Percentiles rank a stretch among this genome's conserved stretches.
Evolutionary conservation across 2,113 vertebrate genomes (phyloP).

Genomic region (Pachypanchax playfairii): DNA sequence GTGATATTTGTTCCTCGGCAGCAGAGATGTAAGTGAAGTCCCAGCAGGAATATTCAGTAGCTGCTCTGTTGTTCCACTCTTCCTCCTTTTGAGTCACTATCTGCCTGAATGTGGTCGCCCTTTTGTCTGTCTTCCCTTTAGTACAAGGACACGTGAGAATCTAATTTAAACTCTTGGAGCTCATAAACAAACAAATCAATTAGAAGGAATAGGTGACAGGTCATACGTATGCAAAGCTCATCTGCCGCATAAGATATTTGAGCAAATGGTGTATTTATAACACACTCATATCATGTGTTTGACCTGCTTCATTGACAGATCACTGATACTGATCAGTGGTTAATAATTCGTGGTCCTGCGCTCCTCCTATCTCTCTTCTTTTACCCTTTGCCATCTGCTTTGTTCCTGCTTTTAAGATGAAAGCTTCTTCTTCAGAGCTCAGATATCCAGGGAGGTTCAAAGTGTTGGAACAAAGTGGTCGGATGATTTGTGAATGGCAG

Average conservation of each 20-base stretch:
- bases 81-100: slow-evolving; percentile 33
- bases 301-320: neutral
- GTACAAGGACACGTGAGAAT: slow-evolving; percentile 49
- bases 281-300: neutral
- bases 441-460: slow-evolving; percentile 52
- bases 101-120: slow-evolving; percentile 37
- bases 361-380: neutral
- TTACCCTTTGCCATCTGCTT: slow-evolving; percentile 47
- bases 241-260: slow-evolving; percentile 14
- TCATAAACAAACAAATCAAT: slow-evolving; percentile 31
- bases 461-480: slow-evolving; percentile 12
- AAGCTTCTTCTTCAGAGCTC: slow-evolving; percentile 66
- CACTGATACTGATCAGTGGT: slow-evolving; percentile 29
- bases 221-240: slow-evolving; percentile 8
- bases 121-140: slow-evolving; percentile 34
- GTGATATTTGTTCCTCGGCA: slow-evolving; percentile 16
- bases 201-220: slow-evolving; percentile 27
- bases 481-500: neutral
- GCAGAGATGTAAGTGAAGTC: slow-evolving; percentile 34
- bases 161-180: slow-evolving; percentile 23
- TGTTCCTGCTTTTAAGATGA: slow-evolving; percentile 59
- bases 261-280: neutral
- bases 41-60: slow-evolving; percentile 53
- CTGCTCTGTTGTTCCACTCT: slow-evolving; percentile 41
- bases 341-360: slow-evolving; percentile 54